phyloP scores from a whole-genome alignment of 2,113 vertebrate species.

The Psephotus haematonotus region DNA sequence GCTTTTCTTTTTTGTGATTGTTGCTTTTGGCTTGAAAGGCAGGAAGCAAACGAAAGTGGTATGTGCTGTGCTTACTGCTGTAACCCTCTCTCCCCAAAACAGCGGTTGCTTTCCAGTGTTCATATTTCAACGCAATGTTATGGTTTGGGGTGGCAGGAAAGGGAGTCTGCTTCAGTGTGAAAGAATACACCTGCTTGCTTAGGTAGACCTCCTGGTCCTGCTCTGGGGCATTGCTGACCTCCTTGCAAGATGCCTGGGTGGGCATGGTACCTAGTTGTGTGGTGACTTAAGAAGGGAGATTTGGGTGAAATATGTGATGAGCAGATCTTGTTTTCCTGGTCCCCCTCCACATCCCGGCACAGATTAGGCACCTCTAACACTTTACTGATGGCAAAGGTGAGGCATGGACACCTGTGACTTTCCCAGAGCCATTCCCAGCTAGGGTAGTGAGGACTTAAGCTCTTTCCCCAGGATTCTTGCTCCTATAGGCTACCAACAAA shows the following conservation, averaged over 20 bases:
- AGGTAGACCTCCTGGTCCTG: neutral
- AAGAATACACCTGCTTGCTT: neutral
- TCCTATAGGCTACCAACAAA: neutral
- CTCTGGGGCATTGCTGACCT: neutral
- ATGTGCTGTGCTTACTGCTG: neutral
- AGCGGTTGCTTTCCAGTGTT: neutral
- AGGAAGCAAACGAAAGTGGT: conserved; percentile 20
- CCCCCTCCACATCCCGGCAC: neutral
- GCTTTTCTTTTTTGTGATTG: conserved; percentile 23
- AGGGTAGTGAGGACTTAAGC: neutral
- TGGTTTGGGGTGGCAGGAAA: neutral
- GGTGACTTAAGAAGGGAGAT: neutral
- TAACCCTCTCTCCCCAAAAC: neutral
- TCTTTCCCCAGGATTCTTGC: neutral
- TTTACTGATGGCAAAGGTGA: neutral
- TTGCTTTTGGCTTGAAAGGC: conserved; percentile 41
- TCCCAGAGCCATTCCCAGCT: neutral
- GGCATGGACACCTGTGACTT: rapidly evolving
- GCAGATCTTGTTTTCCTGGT: neutral
- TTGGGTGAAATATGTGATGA: neutral
- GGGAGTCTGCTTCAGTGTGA: neutral
- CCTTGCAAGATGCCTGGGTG: neutral
- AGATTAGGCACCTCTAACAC: neutral
- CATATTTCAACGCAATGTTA: neutral
- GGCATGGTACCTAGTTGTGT: neutral